Evolutionary conservation across 2,888 invertebrate genomes (phyloP), one percentile per base, ranked within the genome.

Genomic region (Odontocerum albicorne): DNA sequence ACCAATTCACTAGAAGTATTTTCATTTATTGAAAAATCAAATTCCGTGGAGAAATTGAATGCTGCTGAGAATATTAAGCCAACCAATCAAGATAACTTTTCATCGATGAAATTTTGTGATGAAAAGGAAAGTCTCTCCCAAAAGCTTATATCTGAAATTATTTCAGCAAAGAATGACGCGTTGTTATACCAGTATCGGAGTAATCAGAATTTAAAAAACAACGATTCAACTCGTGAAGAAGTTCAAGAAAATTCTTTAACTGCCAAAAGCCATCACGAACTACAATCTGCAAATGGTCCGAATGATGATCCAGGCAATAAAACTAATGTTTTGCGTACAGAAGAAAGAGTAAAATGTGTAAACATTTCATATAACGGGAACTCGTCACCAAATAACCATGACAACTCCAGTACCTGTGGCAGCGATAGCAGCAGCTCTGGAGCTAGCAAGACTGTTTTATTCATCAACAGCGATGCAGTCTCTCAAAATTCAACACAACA

Each of bases 131-230:
- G 54, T 13, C 46, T 47, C 8, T 76, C 78, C 22, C 77, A 78
- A 65, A 72, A 75, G 72, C 69, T 78, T 63, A 78, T 78, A 69
- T 77, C 78, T 44, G 78, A 78, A 68, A 77, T 78, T 54, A 67
- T 78, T 35, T 76, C 77, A 12, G 73, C 77, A 63, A 74, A 78
- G 67, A 78, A 75, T 32, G 61, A 59, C 10, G 53, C 54, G 3
- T 44, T 59, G 54, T 51, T 44, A 38, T 40, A 17, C 4, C 43
- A 51, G 33, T 51, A 43, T 27, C n/a, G n/a, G n/a, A n/a, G n/a
- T n/a, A n/a, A n/a, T n/a, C 13, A 33, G 7, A 44, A 51, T 16
- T n/a, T n/a, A n/a, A n/a, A n/a, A n/a, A 27, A n/a, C 8, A 22
- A 43, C 4, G 8, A 21, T 21, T n/a, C 40, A 17, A 12, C 3